Base-by-base conservation (phyloP, 1,140 invertebrate species). In the Calephelis virginiensis region DNA sequence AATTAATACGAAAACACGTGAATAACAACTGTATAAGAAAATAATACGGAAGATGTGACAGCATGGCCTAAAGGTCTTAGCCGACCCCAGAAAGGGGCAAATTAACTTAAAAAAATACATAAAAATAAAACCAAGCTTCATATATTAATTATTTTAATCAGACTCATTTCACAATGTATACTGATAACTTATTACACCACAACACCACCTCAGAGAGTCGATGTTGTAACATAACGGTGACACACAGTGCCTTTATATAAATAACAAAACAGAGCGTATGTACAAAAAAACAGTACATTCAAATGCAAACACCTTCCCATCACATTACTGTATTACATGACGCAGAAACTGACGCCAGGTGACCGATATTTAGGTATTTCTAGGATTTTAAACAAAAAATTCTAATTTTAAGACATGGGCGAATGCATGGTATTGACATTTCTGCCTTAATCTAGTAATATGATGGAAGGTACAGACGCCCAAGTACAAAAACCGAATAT, bases 71-170 rank as follows among this genome's bases (percentile, higher is more conserved):
- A 6, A 43, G 40, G 40, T 43, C 8, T 43, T 43, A 1, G 28
- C 28, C 28, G 3, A 4, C 28, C 28, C 1, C 28, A 28, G 28
- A 28, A 28, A 28, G 28, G 28, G 5, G 28, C 28, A 28, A 28
- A 28, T 28, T 4, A 28, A 28, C 28, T 4, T 46, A 46, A 9
- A 6, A 56, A 56, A 28, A 10, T 14, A 48, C 5, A 11, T 46
- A 45, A 71, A 73, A 87, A 79, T 72, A 77, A 82, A 83, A 84
- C 66, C 73, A 61, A 50, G 63, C 64, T 73, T 72, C 77, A 80
- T 78, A 85, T 85, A 85, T 86, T 86, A 86, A 84, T 85, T 86
- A 86, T 83, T 85, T 86, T 87, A 90, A 86, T 90, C 82, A 90
- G 83, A 90, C 87, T 90, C 87, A 86, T 88, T 88, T 82, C 83